phyloP scores from a whole-genome alignment of 2,888 invertebrate species.

The Ormia ochracea region DNA sequence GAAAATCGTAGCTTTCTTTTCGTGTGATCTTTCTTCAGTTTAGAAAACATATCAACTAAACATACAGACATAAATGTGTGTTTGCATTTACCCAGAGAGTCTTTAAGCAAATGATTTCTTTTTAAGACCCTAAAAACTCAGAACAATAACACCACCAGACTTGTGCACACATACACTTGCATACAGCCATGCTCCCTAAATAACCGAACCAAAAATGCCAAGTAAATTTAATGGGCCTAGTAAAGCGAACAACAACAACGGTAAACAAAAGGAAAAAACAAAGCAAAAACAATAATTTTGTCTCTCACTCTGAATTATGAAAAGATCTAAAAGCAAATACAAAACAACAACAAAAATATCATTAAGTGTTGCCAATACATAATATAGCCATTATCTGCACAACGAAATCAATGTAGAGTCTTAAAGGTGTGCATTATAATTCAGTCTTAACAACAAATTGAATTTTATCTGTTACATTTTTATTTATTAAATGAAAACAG shows the following conservation, averaged over 20 bases:
- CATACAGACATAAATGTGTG: not conserved
- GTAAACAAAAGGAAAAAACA: constrained; percentile 1
- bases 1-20: constrained; percentile 74
- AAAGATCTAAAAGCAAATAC: not conserved
- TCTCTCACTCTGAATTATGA: not conserved
- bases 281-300: not conserved
- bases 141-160: constrained; percentile 3
- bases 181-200: not conserved
- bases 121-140: constrained; percentile 32
- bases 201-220: not conserved
- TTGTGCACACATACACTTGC: no score
- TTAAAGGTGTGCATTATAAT: no score
- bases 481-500: no score
- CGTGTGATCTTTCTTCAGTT: constrained; percentile 69
- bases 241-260: constrained; percentile 38
- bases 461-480: no score
- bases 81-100: constrained; percentile 28
- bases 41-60: constrained; percentile 46
- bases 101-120: constrained; percentile 40
- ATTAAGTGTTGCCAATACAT: not conserved
- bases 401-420: no score
- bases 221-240: constrained; percentile 43
- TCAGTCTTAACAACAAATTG: no score
- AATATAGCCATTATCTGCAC: not conserved
- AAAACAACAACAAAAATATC: not conserved